Percentiles rank a stretch among this genome's conserved stretches.
phyloP scores from a whole-genome alignment of 2,113 vertebrate genomes.

The Felis chaus region DNA sequence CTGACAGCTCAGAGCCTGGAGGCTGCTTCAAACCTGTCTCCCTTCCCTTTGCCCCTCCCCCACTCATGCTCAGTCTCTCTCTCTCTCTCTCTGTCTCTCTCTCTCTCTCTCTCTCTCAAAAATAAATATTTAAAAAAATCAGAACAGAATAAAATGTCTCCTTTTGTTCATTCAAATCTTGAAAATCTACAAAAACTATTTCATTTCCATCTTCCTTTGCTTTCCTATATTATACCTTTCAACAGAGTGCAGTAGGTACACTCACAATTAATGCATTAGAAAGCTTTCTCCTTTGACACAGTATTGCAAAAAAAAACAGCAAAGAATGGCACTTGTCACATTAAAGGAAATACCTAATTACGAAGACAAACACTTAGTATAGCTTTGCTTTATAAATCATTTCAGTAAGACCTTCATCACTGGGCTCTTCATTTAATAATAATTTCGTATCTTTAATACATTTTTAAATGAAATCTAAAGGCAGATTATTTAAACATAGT shows the following conservation, averaged over 20 bases:
- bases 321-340: neutral
- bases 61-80: too few relatives aligned
- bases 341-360: neutral
- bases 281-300: conserved; percentile 13
- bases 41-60: too few relatives aligned
- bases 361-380: neutral
- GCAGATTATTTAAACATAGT: neutral
- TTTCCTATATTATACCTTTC: neutral
- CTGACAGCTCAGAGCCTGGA: too few relatives aligned
- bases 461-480: conserved; percentile 20
- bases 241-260: neutral
- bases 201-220: conserved; percentile 4
- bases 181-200: neutral
- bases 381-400: conserved; percentile 1
- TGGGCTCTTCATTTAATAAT: conserved; percentile 17
- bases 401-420: neutral
- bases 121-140: too few relatives aligned
- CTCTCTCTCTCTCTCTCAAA: too few relatives aligned
- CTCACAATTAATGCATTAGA: neutral
- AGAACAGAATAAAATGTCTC: neutral
- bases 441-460: neutral
- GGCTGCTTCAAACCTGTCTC: too few relatives aligned
- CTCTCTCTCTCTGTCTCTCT: too few relatives aligned
- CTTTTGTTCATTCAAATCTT: conserved; percentile 7
- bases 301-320: neutral